Base-by-base conservation (phyloP, 2,113 vertebrate species). In the Abramis brama region DNA sequence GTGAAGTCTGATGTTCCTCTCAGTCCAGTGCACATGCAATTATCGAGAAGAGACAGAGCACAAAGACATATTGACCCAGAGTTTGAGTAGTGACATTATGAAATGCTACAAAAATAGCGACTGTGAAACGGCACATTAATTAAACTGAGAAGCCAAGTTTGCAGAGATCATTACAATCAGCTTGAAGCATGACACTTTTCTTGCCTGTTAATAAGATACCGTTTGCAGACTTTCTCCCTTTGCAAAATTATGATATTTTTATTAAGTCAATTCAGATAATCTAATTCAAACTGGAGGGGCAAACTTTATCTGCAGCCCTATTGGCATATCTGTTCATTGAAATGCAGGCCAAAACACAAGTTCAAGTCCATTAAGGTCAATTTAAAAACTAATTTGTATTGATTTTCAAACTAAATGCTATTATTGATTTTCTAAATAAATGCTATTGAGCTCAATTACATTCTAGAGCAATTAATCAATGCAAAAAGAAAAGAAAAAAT, bases 381-480 rank as follows among this genome's bases (percentile, higher is more conserved):
- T 80, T 36, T 36, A 66, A 68, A 77, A 57, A 66, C 30, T 70
- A 83, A 78, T 4, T 36, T 50, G 36, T 33, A 71, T 66, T 83
- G 36, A 85, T 79, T 79, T 85, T 64, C 11, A 36, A 78, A 78
- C 8, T 30, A 45, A 87, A 33, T 4, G 33, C 33, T 33, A 33
- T 33, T 33, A 71, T 66, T 83, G 36, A 85, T 79, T 79, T 85
- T 64, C 12, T 25, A 79, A 79, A 13, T n/a, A 57, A 87, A 60
- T 78, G 6, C 12, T 87, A 57, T 60, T 52, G 52, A 59, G 5
- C 76, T 78, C 30, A 78, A n/a, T 59, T 30, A 39, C 17, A 78
- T 78, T 57, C 55, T 36, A 27, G 27, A 78, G 21, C 76, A 21
- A 57, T 57, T 33, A 21, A 55, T 77, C 4, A 59, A 3, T 39